Conservation (phyloP, 2,888 invertebrate species). For the Nomada lathburiana region DNA sequence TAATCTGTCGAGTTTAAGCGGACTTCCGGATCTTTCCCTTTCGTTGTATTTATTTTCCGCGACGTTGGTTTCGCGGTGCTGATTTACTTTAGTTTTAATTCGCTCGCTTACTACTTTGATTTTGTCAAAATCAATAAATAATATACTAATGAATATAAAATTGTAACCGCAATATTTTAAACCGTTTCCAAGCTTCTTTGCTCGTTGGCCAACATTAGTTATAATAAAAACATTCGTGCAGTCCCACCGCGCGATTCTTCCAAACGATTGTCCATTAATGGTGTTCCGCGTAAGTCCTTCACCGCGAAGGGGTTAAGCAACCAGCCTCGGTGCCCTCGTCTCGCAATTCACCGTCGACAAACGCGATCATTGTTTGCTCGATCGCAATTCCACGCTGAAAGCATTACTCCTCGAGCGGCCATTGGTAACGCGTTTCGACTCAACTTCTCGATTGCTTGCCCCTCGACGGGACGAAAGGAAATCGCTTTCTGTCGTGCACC, state of each 20-base stretch:
- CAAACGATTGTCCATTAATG: not conserved
- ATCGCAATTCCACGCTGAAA: constrained; percentile 46
- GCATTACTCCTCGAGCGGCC: constrained; percentile 31
- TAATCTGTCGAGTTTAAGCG: too few species aligned
- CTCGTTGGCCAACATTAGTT: not conserved
- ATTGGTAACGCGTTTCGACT: constrained; percentile 14
- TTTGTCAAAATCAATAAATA: not conserved
- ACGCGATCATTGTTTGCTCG: constrained; percentile 35
- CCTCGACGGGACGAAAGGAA: not conserved
- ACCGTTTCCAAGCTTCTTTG: too few species aligned
- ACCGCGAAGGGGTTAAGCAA: constrained; percentile 8
- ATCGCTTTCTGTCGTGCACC: constrained; percentile 3
- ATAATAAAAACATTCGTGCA: not conserved
- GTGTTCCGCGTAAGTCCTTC: not conserved
- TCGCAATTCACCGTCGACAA: not conserved
- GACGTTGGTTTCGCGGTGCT: too few species aligned
- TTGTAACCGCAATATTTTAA: not conserved
- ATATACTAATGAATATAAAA: not conserved
- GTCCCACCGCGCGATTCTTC: not conserved
- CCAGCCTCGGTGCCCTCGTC: not conserved
- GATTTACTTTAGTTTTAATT: too few species aligned
- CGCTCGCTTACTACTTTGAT: too few species aligned
- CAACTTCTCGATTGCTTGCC: constrained; percentile 5
- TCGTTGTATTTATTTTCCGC: too few species aligned
- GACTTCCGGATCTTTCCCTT: too few species aligned